A percentile compares a stretch with the other conserved stretches of the same genome.
Evolutionary conservation across 2,797 vertebrate genomes (phyloP).

Genomic region (Kryptolebias ocellatus): DNA sequence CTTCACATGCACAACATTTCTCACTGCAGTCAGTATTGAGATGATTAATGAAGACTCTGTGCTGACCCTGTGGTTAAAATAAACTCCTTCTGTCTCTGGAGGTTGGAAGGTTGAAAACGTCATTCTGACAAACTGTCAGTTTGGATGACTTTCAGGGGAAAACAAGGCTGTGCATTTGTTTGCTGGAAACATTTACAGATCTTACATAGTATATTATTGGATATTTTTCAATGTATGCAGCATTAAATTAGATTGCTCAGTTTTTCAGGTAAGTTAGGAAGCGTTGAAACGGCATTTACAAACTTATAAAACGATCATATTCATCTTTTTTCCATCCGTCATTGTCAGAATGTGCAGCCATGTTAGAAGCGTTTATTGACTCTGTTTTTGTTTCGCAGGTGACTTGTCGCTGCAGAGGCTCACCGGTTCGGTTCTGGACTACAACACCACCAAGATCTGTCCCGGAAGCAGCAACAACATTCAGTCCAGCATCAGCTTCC

Average conservation of each 20-base stretch:
- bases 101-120: conserved; percentile 13
- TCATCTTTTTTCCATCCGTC: no score
- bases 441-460: conserved; percentile 80
- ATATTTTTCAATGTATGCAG: no score
- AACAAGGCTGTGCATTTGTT: not conserved
- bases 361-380: not conserved
- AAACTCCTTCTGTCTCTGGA: conserved; percentile 14
- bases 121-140: conserved; percentile 11
- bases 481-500: conserved; percentile 91
- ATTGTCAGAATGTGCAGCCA: not conserved
- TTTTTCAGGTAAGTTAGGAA: no score
- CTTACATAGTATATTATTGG: no score
- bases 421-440: conserved; percentile 83
- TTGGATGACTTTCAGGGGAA: not conserved
- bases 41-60: conserved; percentile 25
- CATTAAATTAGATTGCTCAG: no score
- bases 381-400: conserved; percentile 73
- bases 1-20: conserved; percentile 23
- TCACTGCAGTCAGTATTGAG: conserved; percentile 22
- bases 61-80: not conserved
- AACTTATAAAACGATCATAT: no score
- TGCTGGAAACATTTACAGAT: not conserved
- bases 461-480: conserved; percentile 63
- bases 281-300: no score
- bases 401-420: conserved; percentile 71